Base-by-base conservation (phyloP, 2,888 invertebrate species). In the Odontothrips loti region DNA sequence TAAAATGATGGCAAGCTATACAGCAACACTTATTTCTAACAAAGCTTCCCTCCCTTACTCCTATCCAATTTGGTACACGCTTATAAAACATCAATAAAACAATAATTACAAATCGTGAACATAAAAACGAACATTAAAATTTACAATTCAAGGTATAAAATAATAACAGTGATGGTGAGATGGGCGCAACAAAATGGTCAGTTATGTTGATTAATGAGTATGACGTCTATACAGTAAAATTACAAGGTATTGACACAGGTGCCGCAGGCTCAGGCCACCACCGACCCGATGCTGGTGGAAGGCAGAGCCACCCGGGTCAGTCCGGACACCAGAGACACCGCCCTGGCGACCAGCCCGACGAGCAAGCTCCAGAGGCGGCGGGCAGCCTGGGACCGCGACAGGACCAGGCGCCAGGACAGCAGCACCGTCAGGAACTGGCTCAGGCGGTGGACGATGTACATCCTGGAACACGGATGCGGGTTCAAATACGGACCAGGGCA, bases 401-500 rank as follows among this genome's bases (percentile, higher is more conserved):
- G 43, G 11, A 84, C 27, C 9, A 85, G 58, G 34, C 85, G 84
- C 86, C 87, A 86, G 47, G 86, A 84, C 63, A 86, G 80, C 80
- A 86, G 82, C 79, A 86, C 84, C 23, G 86, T 83, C 80, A 87
- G 83, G 82, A 87, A 82, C 82, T 87, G 86, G 81, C 85, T 86
- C 68, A 85, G 84, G 82, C 86, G 86, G 82, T 87, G 87, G 81
- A 87, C 83, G 84, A 85, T 85, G 83, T 85, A 86, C 85, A 87
- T 85, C 82, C 87, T 87, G 85, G 15, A 82, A 80, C 23, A 75
- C 23, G 27, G 68, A 75, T 11, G 68, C 23, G 27, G 12, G 68
- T 12, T 27, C 23, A 75, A 51, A 20, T 17, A 20, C 12, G 6
- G 17, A 15, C 9, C 10, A 48, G 48, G 15, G 63, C 17, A n/a